Evolutionary conservation across 1,140 invertebrate species (phyloP).

Genomic region (Rhopalosiphum padi): DNA sequence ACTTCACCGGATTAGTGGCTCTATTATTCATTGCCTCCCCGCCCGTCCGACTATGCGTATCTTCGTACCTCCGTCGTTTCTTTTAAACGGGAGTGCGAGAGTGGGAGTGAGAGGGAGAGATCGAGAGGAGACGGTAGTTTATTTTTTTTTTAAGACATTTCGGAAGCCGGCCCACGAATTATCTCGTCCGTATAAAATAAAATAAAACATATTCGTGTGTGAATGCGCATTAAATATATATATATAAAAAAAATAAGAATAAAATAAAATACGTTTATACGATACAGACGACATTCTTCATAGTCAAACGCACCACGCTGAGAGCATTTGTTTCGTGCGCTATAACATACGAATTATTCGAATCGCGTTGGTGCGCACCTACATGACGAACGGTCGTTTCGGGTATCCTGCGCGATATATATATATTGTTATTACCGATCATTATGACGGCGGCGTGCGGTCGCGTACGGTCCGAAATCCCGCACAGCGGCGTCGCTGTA

Average conservation of each 20-base stretch:
- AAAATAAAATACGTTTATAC: slow-evolving; percentile 16
- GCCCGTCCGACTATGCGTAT: background rate
- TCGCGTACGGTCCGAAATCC: background rate
- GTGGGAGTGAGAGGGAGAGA: background rate
- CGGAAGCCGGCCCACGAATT: slow-evolving; percentile 38
- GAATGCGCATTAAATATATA: background rate
- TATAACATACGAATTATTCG: background rate
- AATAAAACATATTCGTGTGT: slow-evolving; percentile 11
- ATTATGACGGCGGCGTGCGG: slow-evolving; percentile 18
- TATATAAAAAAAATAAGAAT: no score
- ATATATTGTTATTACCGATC: slow-evolving; percentile 32
- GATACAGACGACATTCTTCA: slow-evolving; percentile 40
- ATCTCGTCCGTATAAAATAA: slow-evolving; percentile 25
- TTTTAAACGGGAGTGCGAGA: background rate
- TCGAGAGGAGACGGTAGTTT: background rate
- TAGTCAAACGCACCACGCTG: slow-evolving; percentile 51
- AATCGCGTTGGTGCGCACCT: slow-evolving; percentile 45
- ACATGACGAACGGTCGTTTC: slow-evolving; percentile 43
- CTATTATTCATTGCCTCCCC: slow-evolving; percentile 51
- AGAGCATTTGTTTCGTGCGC: slow-evolving; percentile 43
- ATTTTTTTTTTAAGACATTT: slow-evolving; percentile 21
- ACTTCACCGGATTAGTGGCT: slow-evolving; percentile 57
- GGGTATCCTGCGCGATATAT: background rate
- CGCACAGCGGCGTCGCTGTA: background rate
- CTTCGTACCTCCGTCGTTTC: background rate